Evolutionary conservation across 2,113 vertebrate species (phyloP), one percentile per base, ranked within the genome.

Genomic region (Nothocercus julius): DNA sequence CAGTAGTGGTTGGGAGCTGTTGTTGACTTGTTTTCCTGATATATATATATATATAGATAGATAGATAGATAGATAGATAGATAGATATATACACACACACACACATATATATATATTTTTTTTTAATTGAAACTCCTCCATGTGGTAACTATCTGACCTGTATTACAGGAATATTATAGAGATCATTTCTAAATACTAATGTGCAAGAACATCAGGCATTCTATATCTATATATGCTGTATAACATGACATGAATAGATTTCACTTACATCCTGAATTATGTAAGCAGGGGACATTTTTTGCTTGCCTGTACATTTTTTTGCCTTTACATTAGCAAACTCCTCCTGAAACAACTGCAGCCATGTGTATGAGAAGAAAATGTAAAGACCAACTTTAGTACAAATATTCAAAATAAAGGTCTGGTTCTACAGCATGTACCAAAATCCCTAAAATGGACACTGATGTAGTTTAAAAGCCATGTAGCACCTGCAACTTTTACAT

Each of bases 1-100:
- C 90, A 83, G 90, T 90, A 53, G 88, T 56, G 45, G 54, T 93
- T 76, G 82, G 74, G 75, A 91, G 40, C 79, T 81, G 76, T 70
- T 88, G 13, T 94, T 4, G 3, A 56, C 83, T 68, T 89, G 66
- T 12, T 81, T 89, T 86, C 81, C 56, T 80, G 36, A 36, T 36
- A 36, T 36, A 36, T 36, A 36, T 36, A 36, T 36, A 36, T 36
- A 36, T 36, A 36, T 36, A 36, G n/a, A n/a, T n/a, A n/a, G n/a
- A n/a, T n/a, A n/a, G n/a, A n/a, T n/a, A n/a, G n/a, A n/a, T n/a
- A n/a, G n/a, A n/a, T n/a, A n/a, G n/a, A n/a, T n/a, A n/a, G n/a
- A n/a, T n/a, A n/a, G n/a, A n/a, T n/a, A n/a, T n/a, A n/a, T n/a
- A n/a, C n/a, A n/a, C n/a, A n/a, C n/a, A n/a, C n/a, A n/a, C n/a